Evolutionary conservation across 2,113 vertebrate genomes (phyloP).

Genomic region (Amblyopsis rosae): DNA sequence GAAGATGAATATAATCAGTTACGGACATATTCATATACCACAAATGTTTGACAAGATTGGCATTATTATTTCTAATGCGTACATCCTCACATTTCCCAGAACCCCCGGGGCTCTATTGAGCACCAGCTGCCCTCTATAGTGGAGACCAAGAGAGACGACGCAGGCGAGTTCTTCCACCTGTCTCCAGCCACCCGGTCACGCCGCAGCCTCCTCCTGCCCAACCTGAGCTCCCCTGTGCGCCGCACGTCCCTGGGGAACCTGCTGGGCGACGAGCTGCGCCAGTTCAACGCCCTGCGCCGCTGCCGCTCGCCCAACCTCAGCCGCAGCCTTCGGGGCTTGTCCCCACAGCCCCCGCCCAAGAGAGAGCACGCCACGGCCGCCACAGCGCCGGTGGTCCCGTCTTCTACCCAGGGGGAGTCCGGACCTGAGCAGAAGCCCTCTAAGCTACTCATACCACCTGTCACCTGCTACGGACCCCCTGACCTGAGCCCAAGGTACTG

Average conservation of each 20-base stretch:
- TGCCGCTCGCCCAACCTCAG: slow-evolving; percentile 80
- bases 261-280: slow-evolving; percentile 86
- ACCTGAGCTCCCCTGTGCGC: slow-evolving; percentile 78
- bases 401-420: slow-evolving; percentile 18
- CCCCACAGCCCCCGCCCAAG: slow-evolving; percentile 66
- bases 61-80: not conserved
- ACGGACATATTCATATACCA: no score
- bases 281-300: slow-evolving; percentile 82
- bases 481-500: slow-evolving; percentile 90
- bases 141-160: slow-evolving; percentile 76
- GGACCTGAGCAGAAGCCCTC: slow-evolving; percentile 71
- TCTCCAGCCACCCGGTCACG: slow-evolving; percentile 73
- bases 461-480: slow-evolving; percentile 78
- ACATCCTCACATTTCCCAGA: slow-evolving; percentile 48
- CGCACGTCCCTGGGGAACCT: slow-evolving; percentile 86
- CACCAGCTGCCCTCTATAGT: slow-evolving; percentile 80
- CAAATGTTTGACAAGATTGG: no score
- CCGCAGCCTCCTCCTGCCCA: slow-evolving; percentile 84
- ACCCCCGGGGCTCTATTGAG: slow-evolving; percentile 70
- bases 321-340: slow-evolving; percentile 66
- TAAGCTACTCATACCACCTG: slow-evolving; percentile 86
- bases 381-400: not conserved
- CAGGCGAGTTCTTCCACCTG: slow-evolving; percentile 75
- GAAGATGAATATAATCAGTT: not conserved
- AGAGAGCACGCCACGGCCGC: slow-evolving; percentile 45